These are phyloP conservation scores for Nicator chloris DNA, from an alignment of 2,113 vertebrate species.

Conservation along the genomic window DNA sequence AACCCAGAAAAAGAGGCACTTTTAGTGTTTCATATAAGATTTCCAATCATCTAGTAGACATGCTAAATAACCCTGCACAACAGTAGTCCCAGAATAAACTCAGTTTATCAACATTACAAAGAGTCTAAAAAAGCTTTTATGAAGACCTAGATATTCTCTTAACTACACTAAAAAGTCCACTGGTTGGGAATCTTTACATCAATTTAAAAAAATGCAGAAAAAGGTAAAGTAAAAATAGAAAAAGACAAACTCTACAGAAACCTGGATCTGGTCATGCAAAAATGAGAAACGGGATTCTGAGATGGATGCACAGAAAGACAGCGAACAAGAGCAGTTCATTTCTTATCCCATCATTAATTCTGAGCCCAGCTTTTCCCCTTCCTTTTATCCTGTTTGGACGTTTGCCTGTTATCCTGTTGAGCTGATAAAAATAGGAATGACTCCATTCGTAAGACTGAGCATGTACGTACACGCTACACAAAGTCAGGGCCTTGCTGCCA, in stretches of 20 bases:
- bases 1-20: constrained; percentile 80
- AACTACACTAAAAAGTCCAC: constrained; percentile 55
- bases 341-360: neutral
- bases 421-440: neutral
- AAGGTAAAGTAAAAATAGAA: constrained; percentile 39
- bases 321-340: constrained; percentile 23
- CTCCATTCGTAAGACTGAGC: neutral
- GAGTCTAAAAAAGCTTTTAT: constrained; percentile 57
- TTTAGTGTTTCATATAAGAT: constrained; percentile 77
- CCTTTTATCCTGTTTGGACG: neutral
- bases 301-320: constrained; percentile 26
- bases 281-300: neutral
- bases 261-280: constrained; percentile 1
- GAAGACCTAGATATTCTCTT: constrained; percentile 54
- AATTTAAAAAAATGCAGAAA: constrained; percentile 37
- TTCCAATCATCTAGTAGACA: constrained; percentile 72
- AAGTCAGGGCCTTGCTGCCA: neutral
- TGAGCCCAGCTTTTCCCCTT: neutral
- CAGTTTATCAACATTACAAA: constrained; percentile 58
- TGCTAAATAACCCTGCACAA: constrained; percentile 60
- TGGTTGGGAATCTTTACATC: constrained; percentile 51
- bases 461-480: accelerated
- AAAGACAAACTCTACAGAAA: constrained; percentile 34
- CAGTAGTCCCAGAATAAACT: constrained; percentile 55
- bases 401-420: neutral